Evolutionary conservation across 2,797 vertebrate species (phyloP).

Genomic region (Esox lucius): DNA sequence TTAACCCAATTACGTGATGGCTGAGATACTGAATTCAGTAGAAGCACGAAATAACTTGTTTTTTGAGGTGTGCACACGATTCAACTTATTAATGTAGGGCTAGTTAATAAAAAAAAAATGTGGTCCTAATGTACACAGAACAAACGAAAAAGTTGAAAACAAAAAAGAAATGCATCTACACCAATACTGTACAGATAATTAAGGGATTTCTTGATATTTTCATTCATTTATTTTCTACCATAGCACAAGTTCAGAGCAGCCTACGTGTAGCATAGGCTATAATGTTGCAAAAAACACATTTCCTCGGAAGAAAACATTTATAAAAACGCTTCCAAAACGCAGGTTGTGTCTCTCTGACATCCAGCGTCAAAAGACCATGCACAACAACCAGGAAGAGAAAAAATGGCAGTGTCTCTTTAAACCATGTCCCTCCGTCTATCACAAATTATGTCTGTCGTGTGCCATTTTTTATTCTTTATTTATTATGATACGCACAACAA

Average conservation of each 20-base stretch:
- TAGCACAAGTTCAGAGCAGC: too few species aligned
- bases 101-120: background rate
- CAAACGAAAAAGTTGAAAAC: background rate
- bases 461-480: constrained; percentile 60
- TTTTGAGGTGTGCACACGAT: background rate
- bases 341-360: constrained; percentile 17
- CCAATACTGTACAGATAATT: too few species aligned
- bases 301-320: background rate
- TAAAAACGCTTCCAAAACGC: constrained; percentile 1
- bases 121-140: background rate
- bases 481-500: constrained; percentile 11
- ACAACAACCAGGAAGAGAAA: constrained; percentile 56
- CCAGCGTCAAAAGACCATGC: constrained; percentile 1
- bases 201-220: too few species aligned
- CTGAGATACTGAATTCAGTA: background rate
- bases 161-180: too few species aligned
- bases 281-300: background rate
- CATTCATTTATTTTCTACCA: too few species aligned
- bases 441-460: constrained; percentile 51
- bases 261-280: background rate
- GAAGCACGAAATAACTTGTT: background rate
- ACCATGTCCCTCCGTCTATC: constrained; percentile 63
- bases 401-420: constrained; percentile 72
- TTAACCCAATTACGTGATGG: background rate
- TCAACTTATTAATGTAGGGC: background rate